Evolutionary conservation across 1,140 invertebrate genomes (phyloP).

Genomic region (Calliphora vicina): DNA sequence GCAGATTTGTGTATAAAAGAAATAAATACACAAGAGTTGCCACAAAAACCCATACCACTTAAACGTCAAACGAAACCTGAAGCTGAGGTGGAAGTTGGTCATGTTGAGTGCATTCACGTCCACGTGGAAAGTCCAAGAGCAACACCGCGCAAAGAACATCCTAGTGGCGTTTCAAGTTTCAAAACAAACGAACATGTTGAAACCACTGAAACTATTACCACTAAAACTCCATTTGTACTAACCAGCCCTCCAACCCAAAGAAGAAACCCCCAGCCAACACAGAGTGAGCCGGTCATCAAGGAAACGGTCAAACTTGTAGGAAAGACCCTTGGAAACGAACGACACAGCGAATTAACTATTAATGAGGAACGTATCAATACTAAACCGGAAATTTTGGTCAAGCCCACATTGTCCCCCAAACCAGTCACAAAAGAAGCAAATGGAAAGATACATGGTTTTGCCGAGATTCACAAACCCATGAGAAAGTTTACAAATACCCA

Average conservation of each 20-base stretch:
- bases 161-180: conserved; percentile 22
- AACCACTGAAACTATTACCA: conserved; percentile 18
- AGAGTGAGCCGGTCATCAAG: background rate
- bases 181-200: conserved; percentile 17
- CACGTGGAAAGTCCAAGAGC: conserved; percentile 34
- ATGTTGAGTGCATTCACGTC: conserved; percentile 39
- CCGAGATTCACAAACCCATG: conserved; percentile 36
- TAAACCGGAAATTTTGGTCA: background rate
- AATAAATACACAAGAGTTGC: background rate
- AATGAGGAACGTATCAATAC: background rate
- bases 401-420: conserved; percentile 33
- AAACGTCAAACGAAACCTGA: background rate
- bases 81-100: conserved; percentile 27
- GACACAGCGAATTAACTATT: conserved; percentile 11
- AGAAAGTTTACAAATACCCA: background rate
- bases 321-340: background rate
- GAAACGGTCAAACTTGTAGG: background rate
- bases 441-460: conserved; percentile 3
- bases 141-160: background rate
- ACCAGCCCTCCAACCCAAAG: conserved; percentile 30
- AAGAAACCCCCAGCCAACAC: background rate
- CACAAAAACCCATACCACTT: background rate
- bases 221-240: conserved; percentile 39
- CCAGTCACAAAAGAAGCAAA: background rate
- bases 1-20: background rate